Conservation (phyloP, 2,797 vertebrate genomes). For the Allobates femoralis region DNA sequence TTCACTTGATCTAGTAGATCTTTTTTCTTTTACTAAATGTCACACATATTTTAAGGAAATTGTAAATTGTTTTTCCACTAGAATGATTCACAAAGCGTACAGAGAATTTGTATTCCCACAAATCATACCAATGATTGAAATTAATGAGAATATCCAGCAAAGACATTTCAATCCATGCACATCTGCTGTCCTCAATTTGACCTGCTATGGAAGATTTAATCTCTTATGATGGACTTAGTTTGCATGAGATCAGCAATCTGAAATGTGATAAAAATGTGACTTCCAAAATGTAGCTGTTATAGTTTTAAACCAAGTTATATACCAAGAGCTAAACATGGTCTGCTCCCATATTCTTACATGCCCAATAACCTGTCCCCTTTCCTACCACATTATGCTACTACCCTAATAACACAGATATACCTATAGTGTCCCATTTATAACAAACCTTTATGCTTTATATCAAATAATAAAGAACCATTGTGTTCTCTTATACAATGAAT, state of each 20-base stretch:
- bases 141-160: constrained; percentile 46
- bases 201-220: constrained; percentile 51
- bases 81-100: constrained; percentile 32
- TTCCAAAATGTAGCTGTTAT: constrained; percentile 4
- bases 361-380: too few species aligned
- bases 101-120: constrained; percentile 37
- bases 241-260: constrained; percentile 39
- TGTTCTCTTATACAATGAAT: too few species aligned
- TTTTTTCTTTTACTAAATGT: constrained; percentile 27
- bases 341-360: not conserved
- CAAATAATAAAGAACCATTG: too few species aligned
- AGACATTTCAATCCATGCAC: constrained; percentile 46
- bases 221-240: constrained; percentile 36
- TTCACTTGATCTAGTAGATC: not conserved
- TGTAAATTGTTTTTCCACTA: constrained; percentile 37
- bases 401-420: too few species aligned
- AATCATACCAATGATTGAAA: constrained; percentile 42
- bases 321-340: not conserved
- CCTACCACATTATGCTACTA: too few species aligned
- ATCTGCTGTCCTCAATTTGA: constrained; percentile 47
- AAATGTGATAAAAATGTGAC: constrained; percentile 18
- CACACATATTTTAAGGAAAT: constrained; percentile 22
- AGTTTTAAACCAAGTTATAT: too few species aligned
- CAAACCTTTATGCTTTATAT: too few species aligned
- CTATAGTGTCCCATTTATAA: too few species aligned